phyloP scores from a whole-genome alignment of 2,797 vertebrate genomes.

The Zalophus californianus region DNA sequence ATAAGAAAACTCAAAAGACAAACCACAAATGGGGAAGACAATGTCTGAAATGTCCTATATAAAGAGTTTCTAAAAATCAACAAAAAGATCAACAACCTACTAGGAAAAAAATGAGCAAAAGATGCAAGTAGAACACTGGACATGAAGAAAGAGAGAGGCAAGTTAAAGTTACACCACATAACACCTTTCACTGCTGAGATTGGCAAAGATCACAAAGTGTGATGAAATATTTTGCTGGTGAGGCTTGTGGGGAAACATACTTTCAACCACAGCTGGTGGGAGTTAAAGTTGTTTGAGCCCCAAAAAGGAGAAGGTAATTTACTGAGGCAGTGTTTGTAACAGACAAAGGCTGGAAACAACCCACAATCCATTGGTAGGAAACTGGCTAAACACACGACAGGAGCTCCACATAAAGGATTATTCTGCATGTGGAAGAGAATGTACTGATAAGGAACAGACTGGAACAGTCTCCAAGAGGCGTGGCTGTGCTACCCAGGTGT shows the following conservation, averaged over 20 bases:
- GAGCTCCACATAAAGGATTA: not conserved
- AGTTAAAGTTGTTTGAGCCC: not conserved
- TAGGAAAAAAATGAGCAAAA: not conserved
- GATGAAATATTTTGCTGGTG: not conserved
- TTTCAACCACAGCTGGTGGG: not conserved
- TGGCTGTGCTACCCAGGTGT: too few relatives aligned
- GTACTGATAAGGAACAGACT: not conserved
- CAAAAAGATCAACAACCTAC: not conserved
- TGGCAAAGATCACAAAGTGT: not conserved
- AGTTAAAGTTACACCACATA: not conserved
- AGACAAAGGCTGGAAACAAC: not conserved
- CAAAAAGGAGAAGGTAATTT: too few relatives aligned
- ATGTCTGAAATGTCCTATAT: not conserved
- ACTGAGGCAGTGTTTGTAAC: not conserved
- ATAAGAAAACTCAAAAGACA: not conserved
- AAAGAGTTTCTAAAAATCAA: not conserved
- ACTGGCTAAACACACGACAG: not conserved
- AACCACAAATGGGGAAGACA: not conserved
- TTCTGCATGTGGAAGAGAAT: not conserved
- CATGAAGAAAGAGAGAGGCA: not conserved
- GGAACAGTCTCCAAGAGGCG: not conserved
- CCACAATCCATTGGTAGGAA: not conserved
- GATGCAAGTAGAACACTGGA: not conserved
- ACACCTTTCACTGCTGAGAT: not conserved
- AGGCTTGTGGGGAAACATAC: not conserved